phyloP scores from a whole-genome alignment of 2,113 vertebrate genomes.

The Nannospalax galili region DNA sequence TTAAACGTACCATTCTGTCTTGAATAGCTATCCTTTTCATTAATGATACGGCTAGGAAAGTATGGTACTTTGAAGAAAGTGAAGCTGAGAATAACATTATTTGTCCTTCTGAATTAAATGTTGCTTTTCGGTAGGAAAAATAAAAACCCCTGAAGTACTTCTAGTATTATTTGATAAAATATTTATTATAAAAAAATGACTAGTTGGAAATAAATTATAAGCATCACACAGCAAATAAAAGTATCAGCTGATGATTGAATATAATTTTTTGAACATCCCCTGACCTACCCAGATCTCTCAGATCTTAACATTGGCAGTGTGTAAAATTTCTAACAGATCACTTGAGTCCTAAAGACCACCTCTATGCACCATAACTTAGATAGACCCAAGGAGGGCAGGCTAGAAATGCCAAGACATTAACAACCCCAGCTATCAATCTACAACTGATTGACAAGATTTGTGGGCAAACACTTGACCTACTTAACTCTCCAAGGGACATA shows the following conservation, averaged over 20 bases:
- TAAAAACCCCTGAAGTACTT: background rate
- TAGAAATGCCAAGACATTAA: background rate
- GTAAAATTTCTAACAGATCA: background rate
- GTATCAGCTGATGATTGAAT: background rate
- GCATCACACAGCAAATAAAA: background rate
- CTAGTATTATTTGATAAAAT: background rate
- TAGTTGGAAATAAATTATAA: background rate
- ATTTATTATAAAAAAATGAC: background rate
- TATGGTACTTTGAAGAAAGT: background rate
- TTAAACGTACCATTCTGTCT: background rate
- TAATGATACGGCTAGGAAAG: background rate
- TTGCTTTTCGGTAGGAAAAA: background rate
- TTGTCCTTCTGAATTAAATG: background rate
- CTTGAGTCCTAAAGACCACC: background rate
- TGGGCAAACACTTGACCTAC: background rate
- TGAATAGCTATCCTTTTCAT: background rate
- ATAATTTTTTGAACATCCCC: background rate
- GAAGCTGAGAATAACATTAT: background rate
- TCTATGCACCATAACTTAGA: background rate
- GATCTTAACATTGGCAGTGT: rapidly evolving
- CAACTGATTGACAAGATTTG: background rate
- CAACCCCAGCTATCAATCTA: rapidly evolving
- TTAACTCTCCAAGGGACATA: background rate
- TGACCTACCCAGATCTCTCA: background rate
- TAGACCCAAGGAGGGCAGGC: background rate